A percentile compares a stretch with the other conserved stretches of the same genome.
phyloP scores from a whole-genome alignment of 2,113 vertebrate species.

The Condylura cristata region DNA sequence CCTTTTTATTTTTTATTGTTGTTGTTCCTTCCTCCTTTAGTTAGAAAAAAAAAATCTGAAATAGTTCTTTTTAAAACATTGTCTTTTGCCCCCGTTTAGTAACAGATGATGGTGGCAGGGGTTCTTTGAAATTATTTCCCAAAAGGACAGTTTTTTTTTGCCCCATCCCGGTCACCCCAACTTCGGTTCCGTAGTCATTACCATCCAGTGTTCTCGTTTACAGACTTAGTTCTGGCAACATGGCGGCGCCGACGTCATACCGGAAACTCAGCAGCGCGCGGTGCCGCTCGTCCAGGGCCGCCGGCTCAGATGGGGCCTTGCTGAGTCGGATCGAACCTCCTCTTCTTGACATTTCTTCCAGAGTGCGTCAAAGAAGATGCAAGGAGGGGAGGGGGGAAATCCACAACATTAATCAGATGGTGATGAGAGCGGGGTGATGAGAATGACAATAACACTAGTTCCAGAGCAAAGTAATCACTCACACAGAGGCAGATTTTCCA shows the following conservation, averaged over 20 bases:
- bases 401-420: conserved; percentile 83
- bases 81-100: conserved; percentile 75
- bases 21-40: conserved; percentile 80
- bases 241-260: conserved; percentile 84
- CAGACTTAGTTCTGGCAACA: conserved; percentile 85
- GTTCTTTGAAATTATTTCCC: conserved; percentile 79
- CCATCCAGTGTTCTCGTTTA: conserved; percentile 64
- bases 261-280: conserved; percentile 85
- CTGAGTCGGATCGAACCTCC: conserved; percentile 95
- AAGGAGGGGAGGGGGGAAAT: conserved; percentile 77
- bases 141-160: conserved; percentile 79
- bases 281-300: conserved; percentile 70
- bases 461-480: conserved; percentile 82
- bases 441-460: conserved; percentile 44
- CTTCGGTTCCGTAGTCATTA: conserved; percentile 54
- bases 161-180: conserved; percentile 64
- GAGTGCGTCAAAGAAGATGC: conserved; percentile 80
- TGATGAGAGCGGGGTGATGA: conserved; percentile 22
- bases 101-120: conserved; percentile 80
- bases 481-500: conserved; percentile 66
- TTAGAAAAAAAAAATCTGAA: conserved; percentile 82
- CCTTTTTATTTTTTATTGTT: conserved; percentile 83
- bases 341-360: conserved; percentile 99
- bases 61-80: conserved; percentile 61
- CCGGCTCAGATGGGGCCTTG: conserved; percentile 93